Evolutionary conservation across 2,113 vertebrate species (phyloP), one percentile per base, ranked within the genome.

Genomic region (Rhynchopsitta pachyrhyncha): DNA sequence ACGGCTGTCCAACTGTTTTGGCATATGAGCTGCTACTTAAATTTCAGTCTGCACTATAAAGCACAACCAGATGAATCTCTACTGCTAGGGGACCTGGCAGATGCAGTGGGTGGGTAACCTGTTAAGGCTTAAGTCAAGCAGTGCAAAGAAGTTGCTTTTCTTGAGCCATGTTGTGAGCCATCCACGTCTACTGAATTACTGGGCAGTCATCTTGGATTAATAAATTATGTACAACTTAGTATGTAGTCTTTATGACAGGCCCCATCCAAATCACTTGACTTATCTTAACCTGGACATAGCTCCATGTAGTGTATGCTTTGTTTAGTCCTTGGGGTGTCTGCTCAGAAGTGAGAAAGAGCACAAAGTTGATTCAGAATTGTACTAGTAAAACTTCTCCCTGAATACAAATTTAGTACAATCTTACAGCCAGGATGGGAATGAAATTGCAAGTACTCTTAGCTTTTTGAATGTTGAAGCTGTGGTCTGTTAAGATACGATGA

Each of bases 21-120:
- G 88, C 94, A 39, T 71, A 9, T 19, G 50, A 92, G 42, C 82
- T 89, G 73, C 91, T 96, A 50, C 92, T 96, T 93, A 64, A 92
- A n/a, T 91, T 93, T 71, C 83, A 92, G 60, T 6, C 55, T 50
- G 39, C 9, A 1, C 42, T 86, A 7, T 82, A 78, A 93, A 93
- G 88, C 71, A 60, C 88, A 84, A 69, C 69, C 94, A 93, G 91
- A 92, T 93, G 88, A 92, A 62, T 67, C 90, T 82, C 57, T 24
- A 1, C 5, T 37, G 73, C 42, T 60, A 60, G 50, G 76, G 63
- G 37, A 67, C 68, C 42, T 59, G 80, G 83, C 92, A 93, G 73
- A 84, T 59, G 29, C 13, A 19, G 25, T 24, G 83, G 64, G 50
- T 63, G 69, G 46, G 69, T 71, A 83, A 86, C 83, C 60, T 81